Conservation (phyloP, 2,113 vertebrate species). For the Sorex fumeus region DNA sequence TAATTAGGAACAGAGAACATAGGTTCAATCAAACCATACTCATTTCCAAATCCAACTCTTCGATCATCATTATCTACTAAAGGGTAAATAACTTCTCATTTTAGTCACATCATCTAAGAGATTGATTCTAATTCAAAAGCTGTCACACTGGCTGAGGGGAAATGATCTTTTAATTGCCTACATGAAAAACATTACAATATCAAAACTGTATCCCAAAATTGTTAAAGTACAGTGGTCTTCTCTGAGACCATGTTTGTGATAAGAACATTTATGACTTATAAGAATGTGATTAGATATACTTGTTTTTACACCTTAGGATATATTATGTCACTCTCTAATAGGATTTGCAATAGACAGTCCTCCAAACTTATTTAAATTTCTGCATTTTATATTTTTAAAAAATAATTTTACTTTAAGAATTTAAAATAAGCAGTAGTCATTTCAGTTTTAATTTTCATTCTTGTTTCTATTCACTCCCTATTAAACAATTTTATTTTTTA, state of each 20-base stretch:
- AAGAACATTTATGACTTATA: neutral
- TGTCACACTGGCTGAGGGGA: slow-evolving; percentile 27
- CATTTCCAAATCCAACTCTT: slow-evolving; percentile 31
- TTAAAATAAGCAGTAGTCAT: slow-evolving; percentile 61
- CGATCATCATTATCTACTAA: neutral
- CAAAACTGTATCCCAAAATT: slow-evolving; percentile 56
- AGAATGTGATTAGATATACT: neutral
- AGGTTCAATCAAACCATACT: neutral
- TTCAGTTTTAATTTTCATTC: slow-evolving; percentile 68
- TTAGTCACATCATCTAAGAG: slow-evolving; percentile 62
- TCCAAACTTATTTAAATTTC: slow-evolving; percentile 57
- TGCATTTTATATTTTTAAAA: slow-evolving; percentile 4
- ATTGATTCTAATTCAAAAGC: slow-evolving; percentile 61
- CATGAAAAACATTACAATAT: slow-evolving; percentile 50
- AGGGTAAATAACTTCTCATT: slow-evolving; percentile 53
- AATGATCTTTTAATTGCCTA: slow-evolving; percentile 51
- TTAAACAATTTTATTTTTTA: slow-evolving; percentile 50
- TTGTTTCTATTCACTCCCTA: slow-evolving; percentile 53
- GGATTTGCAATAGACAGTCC: slow-evolving; percentile 48
- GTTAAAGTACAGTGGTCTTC: slow-evolving; percentile 23
- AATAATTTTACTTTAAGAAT: slow-evolving; percentile 67
- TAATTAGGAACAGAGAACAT: slow-evolving; percentile 40
- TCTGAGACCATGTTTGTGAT: slow-evolving; percentile 45
- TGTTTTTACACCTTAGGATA: slow-evolving; percentile 41
- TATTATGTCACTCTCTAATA: slow-evolving; percentile 23